A percentile compares a stretch with the other conserved stretches of the same genome.
Evolutionary conservation across 1,140 invertebrate genomes (phyloP).

Genomic region (Aphaenogaster ashmeadi): DNA sequence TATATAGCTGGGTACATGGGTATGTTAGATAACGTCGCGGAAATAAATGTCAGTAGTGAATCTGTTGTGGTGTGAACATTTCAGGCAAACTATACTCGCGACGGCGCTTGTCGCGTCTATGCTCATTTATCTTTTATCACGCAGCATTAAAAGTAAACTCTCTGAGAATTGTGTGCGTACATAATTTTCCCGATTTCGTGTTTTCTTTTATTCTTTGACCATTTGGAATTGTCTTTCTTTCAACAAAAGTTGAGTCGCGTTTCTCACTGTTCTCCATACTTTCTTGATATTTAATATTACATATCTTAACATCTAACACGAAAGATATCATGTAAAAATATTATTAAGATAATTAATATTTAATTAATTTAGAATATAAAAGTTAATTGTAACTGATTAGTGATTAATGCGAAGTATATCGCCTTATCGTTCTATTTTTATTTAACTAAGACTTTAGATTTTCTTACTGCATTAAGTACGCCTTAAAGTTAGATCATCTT

Average conservation of each 20-base stretch:
- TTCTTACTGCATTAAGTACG: slow-evolving; percentile 3
- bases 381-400: background rate
- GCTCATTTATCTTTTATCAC: slow-evolving; percentile 53
- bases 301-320: background rate
- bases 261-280: background rate
- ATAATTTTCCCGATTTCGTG: background rate
- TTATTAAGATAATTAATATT: background rate
- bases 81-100: slow-evolving; percentile 13
- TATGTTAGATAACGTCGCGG: slow-evolving; percentile 53
- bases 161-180: background rate
- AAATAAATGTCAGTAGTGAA: slow-evolving; percentile 57
- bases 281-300: background rate
- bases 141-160: slow-evolving; percentile 15
- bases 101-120: slow-evolving; percentile 23
- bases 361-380: slow-evolving; percentile 18
- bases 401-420: background rate
- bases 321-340: background rate
- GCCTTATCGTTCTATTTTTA: background rate
- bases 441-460: slow-evolving; percentile 13
- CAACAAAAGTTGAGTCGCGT: background rate
- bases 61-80: slow-evolving; percentile 57
- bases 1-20: slow-evolving; percentile 60
- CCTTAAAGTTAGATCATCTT: background rate
- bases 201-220: background rate
- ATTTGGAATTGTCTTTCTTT: background rate